Conservation (phyloP, 2,797 vertebrate species). For the Gymnoscopelus microlampas region DNA sequence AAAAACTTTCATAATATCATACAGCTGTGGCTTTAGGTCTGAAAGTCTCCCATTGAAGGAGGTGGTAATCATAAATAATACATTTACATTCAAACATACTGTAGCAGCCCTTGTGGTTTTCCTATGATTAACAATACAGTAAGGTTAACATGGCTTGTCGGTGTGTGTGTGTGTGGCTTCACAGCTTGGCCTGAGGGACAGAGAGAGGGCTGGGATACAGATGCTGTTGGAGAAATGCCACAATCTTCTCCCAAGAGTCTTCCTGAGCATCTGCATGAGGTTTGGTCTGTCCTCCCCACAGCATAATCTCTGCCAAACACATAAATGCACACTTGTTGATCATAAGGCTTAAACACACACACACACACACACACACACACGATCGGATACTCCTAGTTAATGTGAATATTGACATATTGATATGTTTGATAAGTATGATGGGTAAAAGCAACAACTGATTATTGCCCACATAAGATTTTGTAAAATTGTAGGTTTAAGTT, state of each 20-base stretch:
- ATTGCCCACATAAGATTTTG: no score
- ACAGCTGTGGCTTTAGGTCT: no score
- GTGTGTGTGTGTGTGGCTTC: constrained; percentile 13
- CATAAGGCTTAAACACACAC: neutral
- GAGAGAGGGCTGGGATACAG: constrained; percentile 38
- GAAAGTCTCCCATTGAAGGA: no score
- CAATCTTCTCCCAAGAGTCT: constrained; percentile 87
- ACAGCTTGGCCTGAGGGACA: constrained; percentile 52
- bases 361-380: constrained; percentile 2
- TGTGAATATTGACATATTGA: no score
- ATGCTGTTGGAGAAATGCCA: constrained; percentile 78
- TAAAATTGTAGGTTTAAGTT: no score
- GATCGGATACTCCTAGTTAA: no score
- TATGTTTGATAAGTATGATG: no score
- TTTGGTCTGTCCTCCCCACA: constrained; percentile 83
- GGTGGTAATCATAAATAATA: no score
- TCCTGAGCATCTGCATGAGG: constrained; percentile 86
- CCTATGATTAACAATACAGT: no score
- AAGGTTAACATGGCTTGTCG: neutral
- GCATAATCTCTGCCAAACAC: constrained; percentile 73
- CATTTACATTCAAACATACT: constrained; percentile 16
- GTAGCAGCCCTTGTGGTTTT: neutral
- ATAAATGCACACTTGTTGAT: neutral
- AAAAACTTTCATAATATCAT: no score
- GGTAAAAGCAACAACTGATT: no score